These are phyloP conservation scores for Itoplectis maculator DNA, from an alignment of 2,888 invertebrate species.

Conservation along the genomic window DNA sequence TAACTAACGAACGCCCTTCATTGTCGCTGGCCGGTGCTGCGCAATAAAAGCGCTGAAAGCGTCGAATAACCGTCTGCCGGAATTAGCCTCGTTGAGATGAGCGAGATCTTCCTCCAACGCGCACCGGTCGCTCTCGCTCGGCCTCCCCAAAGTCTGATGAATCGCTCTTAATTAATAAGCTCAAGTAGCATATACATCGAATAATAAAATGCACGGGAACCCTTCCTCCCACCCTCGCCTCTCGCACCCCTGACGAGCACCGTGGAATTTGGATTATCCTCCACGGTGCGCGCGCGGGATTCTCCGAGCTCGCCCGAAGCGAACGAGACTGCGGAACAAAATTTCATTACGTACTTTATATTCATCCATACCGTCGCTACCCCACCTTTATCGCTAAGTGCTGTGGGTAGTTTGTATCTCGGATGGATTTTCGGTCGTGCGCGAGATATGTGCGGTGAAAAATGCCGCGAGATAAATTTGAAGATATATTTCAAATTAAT, in stretches of 20 bases:
- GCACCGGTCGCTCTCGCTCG: neutral
- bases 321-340: neutral
- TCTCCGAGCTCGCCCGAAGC: neutral
- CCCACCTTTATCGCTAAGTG: no score
- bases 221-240: no score
- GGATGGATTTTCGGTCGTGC: no score
- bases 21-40: conserved; percentile 21
- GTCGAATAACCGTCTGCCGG: neutral
- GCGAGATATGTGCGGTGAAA: no score
- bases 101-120: neutral
- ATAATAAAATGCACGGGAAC: conserved; percentile 8
- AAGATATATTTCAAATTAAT: no score
- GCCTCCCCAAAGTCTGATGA: neutral
- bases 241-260: no score
- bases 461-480: no score
- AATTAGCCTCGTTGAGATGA: conserved; percentile 35
- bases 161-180: conserved; percentile 38
- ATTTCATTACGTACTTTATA: neutral
- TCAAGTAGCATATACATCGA: conserved; percentile 11
- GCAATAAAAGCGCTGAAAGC: neutral
- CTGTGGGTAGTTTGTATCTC: no score
- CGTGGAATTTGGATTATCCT: neutral
- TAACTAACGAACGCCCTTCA: conserved; percentile 47
- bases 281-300: neutral
- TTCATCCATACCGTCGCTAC: no score